These are phyloP conservation scores for Planococcus citri DNA, from an alignment of 1,140 invertebrate genomes.

Conservation along the genomic window DNA sequence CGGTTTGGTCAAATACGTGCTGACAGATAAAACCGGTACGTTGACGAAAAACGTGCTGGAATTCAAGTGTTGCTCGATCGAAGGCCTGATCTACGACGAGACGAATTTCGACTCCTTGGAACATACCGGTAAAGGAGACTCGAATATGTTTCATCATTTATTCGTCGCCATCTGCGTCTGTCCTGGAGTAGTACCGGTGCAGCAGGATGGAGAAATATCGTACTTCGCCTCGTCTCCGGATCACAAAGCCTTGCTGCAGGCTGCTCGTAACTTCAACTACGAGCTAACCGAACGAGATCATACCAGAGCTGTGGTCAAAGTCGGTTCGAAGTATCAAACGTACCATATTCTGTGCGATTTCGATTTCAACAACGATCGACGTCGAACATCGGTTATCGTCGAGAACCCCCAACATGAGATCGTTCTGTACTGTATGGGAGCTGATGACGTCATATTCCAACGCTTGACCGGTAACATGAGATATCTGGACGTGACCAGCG, in stretches of 20 bases:
- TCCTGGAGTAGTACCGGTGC: background rate
- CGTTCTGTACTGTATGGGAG: constrained; percentile 22
- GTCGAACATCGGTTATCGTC: constrained; percentile 22
- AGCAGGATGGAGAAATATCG: background rate
- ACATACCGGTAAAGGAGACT: background rate
- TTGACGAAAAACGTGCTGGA: constrained; percentile 94
- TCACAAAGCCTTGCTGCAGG: background rate
- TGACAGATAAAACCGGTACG: constrained; percentile 96
- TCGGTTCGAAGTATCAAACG: background rate
- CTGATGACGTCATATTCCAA: constrained; percentile 15
- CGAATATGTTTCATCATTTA: background rate
- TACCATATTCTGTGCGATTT: constrained; percentile 7
- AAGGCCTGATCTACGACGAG: constrained; percentile 39
- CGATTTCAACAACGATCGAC: constrained; percentile 17
- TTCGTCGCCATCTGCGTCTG: background rate
- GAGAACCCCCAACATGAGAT: background rate
- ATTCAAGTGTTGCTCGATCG: constrained; percentile 78
- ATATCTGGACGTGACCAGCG: background rate
- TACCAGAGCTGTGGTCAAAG: background rate
- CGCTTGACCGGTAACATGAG: background rate
- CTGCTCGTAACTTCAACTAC: background rate
- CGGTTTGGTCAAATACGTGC: constrained; percentile 76
- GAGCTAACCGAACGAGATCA: background rate
- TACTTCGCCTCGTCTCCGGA: background rate
- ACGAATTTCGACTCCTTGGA: background rate